Percentiles rank a stretch among this genome's conserved stretches.
Evolutionary conservation across 2,113 vertebrate species (phyloP).

Genomic region (Patagioenas fasciata): DNA sequence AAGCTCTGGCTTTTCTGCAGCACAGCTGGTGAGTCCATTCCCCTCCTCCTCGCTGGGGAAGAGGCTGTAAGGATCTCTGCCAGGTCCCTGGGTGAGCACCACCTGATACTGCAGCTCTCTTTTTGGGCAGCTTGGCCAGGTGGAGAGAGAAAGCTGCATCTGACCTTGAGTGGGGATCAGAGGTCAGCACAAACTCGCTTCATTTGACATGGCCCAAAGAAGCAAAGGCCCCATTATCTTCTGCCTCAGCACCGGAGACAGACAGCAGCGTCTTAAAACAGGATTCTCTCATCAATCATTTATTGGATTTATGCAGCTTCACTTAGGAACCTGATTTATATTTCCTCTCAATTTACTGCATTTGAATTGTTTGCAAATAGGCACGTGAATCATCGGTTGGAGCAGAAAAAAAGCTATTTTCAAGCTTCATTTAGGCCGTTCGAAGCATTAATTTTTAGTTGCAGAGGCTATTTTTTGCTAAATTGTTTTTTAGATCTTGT

Average conservation of each 20-base stretch:
- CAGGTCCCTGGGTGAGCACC: neutral
- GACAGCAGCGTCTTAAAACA: constrained; percentile 16
- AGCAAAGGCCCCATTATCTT: neutral
- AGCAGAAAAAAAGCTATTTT: constrained; percentile 38
- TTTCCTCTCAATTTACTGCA: constrained; percentile 63
- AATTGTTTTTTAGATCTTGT: constrained; percentile 66
- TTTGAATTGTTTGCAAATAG: constrained; percentile 67
- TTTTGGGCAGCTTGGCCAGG: neutral
- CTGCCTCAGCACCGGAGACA: constrained; percentile 18
- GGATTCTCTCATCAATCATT: constrained; percentile 66
- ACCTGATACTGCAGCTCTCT: neutral
- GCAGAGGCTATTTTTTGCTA: constrained; percentile 64
- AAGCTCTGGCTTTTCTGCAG: neutral
- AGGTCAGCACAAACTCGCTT: neutral
- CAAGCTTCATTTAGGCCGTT: constrained; percentile 53
- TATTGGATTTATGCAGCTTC: constrained; percentile 65
- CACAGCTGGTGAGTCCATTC: accelerated
- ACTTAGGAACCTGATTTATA: constrained; percentile 60
- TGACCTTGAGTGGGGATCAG: neutral
- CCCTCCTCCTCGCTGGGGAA: neutral
- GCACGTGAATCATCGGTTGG: constrained; percentile 34
- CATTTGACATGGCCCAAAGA: neutral
- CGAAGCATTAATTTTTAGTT: constrained; percentile 65
- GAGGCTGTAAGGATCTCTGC: accelerated
- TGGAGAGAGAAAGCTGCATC: neutral